Evolutionary conservation across 2,113 vertebrate genomes (phyloP).

Genomic region (Dicentrarchus labrax): DNA sequence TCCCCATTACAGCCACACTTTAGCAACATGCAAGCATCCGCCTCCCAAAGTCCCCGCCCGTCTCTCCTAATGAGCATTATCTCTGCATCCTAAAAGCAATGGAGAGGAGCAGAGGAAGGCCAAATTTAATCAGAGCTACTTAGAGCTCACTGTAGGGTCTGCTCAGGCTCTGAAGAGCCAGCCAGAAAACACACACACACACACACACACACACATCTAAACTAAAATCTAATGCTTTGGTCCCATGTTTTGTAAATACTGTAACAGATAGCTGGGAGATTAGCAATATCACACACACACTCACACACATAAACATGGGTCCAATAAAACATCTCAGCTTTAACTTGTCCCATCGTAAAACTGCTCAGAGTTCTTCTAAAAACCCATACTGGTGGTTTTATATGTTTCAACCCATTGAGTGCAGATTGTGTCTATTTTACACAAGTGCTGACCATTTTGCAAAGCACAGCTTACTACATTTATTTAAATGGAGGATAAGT

Average conservation of each 20-base stretch:
- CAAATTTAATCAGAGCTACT: conserved; percentile 76
- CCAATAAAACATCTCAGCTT: neutral
- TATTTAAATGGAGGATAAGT: too few species aligned
- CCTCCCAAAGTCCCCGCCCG: conserved; percentile 47
- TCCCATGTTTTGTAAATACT: conserved; percentile 3
- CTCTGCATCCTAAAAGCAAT: conserved; percentile 75
- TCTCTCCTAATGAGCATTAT: conserved; percentile 74
- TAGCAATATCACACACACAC: neutral
- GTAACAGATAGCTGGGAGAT: conserved; percentile 27
- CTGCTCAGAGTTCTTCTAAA: neutral
- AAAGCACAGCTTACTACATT: neutral
- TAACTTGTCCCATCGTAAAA: neutral
- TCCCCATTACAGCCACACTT: conserved; percentile 58
- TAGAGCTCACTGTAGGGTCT: conserved; percentile 64
- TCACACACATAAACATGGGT: neutral
- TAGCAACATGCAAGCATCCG: conserved; percentile 43
- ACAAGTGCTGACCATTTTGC: neutral
- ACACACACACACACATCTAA: conserved; percentile 6
- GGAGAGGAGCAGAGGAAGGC: conserved; percentile 59
- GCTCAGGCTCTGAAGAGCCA: conserved; percentile 28
- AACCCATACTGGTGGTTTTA: neutral
- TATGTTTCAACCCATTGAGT: neutral
- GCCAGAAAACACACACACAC: conserved; percentile 18
- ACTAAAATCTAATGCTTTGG: conserved; percentile 12
- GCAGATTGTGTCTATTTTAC: neutral